These are phyloP conservation scores for Haliaeetus leucogaster DNA, from an alignment of 2,113 vertebrate genomes.

Conservation along the genomic window DNA sequence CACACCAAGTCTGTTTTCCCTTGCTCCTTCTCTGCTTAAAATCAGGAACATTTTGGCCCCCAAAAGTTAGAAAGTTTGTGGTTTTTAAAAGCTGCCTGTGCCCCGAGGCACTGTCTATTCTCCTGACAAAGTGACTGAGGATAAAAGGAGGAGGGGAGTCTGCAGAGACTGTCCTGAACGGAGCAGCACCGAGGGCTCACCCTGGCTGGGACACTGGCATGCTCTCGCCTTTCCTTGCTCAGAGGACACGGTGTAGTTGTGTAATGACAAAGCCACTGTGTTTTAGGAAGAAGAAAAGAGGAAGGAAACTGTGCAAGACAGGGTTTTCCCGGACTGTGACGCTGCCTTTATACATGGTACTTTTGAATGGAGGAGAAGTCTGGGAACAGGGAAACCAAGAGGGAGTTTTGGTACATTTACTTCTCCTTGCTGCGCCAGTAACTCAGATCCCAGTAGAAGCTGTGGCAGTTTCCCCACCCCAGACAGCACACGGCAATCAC, in stretches of 20 bases:
- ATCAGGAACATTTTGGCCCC: not conserved
- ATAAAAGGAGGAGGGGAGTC: not conserved
- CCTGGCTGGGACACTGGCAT: not conserved
- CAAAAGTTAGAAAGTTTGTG: not conserved
- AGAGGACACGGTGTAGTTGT: not conserved
- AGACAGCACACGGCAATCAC: accelerated
- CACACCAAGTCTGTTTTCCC: not conserved
- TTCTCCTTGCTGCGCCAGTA: not conserved
- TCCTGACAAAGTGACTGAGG: not conserved
- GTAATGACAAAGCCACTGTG: not conserved
- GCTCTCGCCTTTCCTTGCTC: not conserved
- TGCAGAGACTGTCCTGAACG: not conserved
- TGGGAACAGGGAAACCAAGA: slow-evolving; percentile 19
- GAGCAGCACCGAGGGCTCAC: accelerated
- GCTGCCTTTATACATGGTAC: not conserved
- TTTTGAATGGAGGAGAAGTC: slow-evolving; percentile 50
- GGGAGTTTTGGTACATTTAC: not conserved
- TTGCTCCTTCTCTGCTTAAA: not conserved
- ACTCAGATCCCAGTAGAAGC: not conserved
- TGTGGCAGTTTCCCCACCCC: not conserved
- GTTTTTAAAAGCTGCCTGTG: not conserved
- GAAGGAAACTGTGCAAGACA: slow-evolving; percentile 57
- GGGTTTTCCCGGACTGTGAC: slow-evolving; percentile 6
- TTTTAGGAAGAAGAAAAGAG: slow-evolving; percentile 53
- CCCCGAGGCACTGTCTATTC: not conserved